Conservation (phyloP, 2,797 vertebrate genomes). For the Oryzias sinensis region DNA sequence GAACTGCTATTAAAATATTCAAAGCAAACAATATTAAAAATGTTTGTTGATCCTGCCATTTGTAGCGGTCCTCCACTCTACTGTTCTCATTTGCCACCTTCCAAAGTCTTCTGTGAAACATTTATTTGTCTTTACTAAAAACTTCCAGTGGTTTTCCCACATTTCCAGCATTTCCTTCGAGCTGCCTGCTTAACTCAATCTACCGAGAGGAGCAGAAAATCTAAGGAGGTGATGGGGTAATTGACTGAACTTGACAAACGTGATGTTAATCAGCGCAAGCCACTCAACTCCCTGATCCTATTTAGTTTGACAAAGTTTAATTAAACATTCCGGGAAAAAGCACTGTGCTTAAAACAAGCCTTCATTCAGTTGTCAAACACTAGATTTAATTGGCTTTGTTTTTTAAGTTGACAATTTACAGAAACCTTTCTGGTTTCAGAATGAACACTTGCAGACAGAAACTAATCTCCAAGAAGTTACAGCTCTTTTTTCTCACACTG, state of each 20-base stretch:
- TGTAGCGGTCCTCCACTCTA: too few relatives aligned
- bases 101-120: too few relatives aligned
- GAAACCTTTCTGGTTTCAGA: slow-evolving; percentile 5
- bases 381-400: slow-evolving; percentile 15
- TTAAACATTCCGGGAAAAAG: slow-evolving; percentile 32
- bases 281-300: slow-evolving; percentile 37
- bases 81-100: too few relatives aligned
- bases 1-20: too few relatives aligned
- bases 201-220: slow-evolving; percentile 13
- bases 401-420: slow-evolving; percentile 11
- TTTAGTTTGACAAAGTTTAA: slow-evolving; percentile 49
- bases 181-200: background rate
- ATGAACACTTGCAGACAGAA: slow-evolving; percentile 1
- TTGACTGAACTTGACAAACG: slow-evolving; percentile 41
- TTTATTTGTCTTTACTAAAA: too few relatives aligned
- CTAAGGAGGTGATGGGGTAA: slow-evolving; percentile 34
- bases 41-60: too few relatives aligned
- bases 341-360: slow-evolving; percentile 17
- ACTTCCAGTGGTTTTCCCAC: background rate
- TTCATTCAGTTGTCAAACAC: slow-evolving; percentile 14
- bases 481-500: slow-evolving; percentile 15
- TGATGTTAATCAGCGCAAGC: slow-evolving; percentile 32
- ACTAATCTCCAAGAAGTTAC: slow-evolving; percentile 1
- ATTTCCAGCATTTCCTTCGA: slow-evolving; percentile 2
- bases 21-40: too few relatives aligned